Base-by-base conservation (phyloP, 1,140 invertebrate species). In the Chironomus striatipennis region DNA sequence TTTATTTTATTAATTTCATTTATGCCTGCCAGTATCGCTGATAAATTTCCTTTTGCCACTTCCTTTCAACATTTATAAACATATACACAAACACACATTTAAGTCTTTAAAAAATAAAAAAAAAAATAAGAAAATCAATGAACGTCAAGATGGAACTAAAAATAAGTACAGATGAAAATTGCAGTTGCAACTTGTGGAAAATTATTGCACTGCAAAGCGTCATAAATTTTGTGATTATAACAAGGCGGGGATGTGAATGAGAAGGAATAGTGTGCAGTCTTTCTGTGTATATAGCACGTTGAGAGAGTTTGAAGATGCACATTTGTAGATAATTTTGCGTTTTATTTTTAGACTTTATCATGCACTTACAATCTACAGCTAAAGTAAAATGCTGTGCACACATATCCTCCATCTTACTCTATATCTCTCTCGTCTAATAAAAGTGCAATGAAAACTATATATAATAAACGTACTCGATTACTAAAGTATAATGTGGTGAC, bases 331-430 rank as follows among this genome's bases (percentile, higher is more conserved):
- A 70, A 70, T 3, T 70, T 70, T 70, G 65, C 47, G 47, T 70
- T 70, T 20, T 70, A 70, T 70, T 70, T 70, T 70, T 70, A 70
- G 65, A 70, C 65, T 20, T 70, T 70, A 70, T 70, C 65, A 70
- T 7, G 9, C 17, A 17, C 65, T 21, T 8, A 12, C 17, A 70
- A 70, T 70, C 65, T 17, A 17, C 20, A 10, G 2, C 3, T 5
- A n/a, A 57, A 57, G 47, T n/a, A 57, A 47, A 47, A 57, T n/a
- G 65, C 20, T 70, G 65, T n/a, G n/a, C 17, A 70, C 65, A 70
- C n/a, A 70, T 18, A 18, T 70, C 47, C 43, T 47, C 43, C 15
- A 47, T 47, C 43, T 10, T 47, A 10, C 43, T 9, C 43, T 47
- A 10, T 47, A 10, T 47, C 43, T 20, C 7, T 67, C 18, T 18